These are phyloP conservation scores for Pandemis corylana DNA, from an alignment of 2,888 invertebrate species.

Conservation along the genomic window DNA sequence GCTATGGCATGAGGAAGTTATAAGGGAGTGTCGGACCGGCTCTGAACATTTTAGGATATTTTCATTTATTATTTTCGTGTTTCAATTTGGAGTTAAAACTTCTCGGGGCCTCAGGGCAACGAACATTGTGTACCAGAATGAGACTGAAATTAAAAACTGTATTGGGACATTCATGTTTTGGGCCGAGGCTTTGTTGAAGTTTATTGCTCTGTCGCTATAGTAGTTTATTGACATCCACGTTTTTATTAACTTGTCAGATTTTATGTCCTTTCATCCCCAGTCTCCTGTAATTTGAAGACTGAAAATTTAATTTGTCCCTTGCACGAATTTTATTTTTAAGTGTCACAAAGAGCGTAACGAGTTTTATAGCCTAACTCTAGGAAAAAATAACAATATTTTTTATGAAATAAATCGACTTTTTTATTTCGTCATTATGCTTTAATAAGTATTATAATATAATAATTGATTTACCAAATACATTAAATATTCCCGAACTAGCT, in stretches of 20 bases:
- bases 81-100: slow-evolving; percentile 3
- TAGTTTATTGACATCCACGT: neutral
- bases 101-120: neutral
- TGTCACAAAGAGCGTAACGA: neutral
- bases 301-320: neutral
- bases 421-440: no score
- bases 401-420: no score
- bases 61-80: neutral
- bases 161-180: slow-evolving; percentile 12
- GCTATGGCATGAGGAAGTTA: no score
- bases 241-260: neutral
- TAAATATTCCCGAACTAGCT: no score
- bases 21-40: no score
- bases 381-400: no score
- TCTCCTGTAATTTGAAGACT: neutral
- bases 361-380: no score
- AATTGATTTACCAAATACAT: no score
- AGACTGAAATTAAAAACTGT: slow-evolving; percentile 18
- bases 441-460: no score
- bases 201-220: slow-evolving; percentile 6
- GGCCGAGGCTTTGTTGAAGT: slow-evolving; percentile 10
- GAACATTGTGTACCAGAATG: neutral
- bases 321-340: neutral
- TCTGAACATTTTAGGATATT: neutral
- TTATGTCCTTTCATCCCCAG: neutral